Evolutionary conservation across 2,888 invertebrate species (phyloP), one percentile per base, ranked within the genome.

Genomic region (Erannis defoliaria): DNA sequence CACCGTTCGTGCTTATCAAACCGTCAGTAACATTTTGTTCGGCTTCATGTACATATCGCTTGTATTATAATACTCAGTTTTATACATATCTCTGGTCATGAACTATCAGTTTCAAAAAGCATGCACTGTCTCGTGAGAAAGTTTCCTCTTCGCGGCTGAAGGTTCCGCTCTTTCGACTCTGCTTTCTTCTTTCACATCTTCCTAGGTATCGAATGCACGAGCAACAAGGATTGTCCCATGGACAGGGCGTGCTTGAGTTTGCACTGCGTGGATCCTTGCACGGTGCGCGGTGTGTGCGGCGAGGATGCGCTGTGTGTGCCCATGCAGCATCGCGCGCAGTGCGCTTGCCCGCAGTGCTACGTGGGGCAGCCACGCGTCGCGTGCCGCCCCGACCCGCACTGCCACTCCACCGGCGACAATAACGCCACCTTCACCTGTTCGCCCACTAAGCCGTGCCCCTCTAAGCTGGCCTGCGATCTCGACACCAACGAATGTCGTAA

Each of bases 211-310:
- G 97, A 97, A 95, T 98, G 98, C 94, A 96, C 96, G 94, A 96
- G 96, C 93, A 97, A 98, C 94, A 95, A 95, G 94, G 97, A 97
- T 94, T 98, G 98, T 94, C 96, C 97, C 75, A 96, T 96, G 93
- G 97, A 98, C 93, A 97, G 97, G 94, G 96, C 97, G 87, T 98
- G 98, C 94, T 95, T 97, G 93, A 96, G 97, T 93, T 95, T 96
- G 91, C 96, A 97, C 93, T 98, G 98, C 93, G 95, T 96, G 91
- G 97, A 98, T 93, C 98, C 98, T 72, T 98, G 98, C 94, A 95
- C 95, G 82, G 94, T 97, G 82, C 96, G 97, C 78, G 97, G 96
- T 78, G 97, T 96, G 73, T 98, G 98, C 88, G 98, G 98, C 73
- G 94, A 96, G 80, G 98, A 98, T 90, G 98, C 98, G 67, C 94